Percentiles rank a stretch among this genome's conserved stretches.
These are phyloP conservation scores for Drosophila parvula DNA, from an alignment of 1,140 invertebrate species.

Conservation along the genomic window DNA sequence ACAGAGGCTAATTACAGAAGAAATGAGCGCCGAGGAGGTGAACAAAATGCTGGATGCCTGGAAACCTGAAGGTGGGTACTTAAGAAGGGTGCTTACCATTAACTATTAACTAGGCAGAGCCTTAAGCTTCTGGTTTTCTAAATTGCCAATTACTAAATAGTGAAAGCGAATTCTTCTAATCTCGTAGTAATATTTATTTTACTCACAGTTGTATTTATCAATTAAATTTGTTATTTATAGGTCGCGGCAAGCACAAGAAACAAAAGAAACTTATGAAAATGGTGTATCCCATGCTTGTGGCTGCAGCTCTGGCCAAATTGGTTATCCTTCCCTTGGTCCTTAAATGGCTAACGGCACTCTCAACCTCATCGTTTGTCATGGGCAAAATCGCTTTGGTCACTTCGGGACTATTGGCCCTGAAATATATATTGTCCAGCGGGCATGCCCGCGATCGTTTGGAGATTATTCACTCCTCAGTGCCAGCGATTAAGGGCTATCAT, in stretches of 20 bases:
- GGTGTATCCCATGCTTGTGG: constrained; percentile 86
- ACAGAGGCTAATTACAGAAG: constrained; percentile 38
- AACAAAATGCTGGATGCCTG: constrained; percentile 49
- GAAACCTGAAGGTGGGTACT: constrained; percentile 53
- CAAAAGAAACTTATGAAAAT: constrained; percentile 71
- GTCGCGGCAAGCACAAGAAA: constrained; percentile 69
- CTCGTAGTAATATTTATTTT: too few relatives aligned
- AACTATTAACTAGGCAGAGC: not conserved
- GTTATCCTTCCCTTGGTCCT: constrained; percentile 87
- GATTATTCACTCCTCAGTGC: constrained; percentile 67
- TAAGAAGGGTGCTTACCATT: too few relatives aligned
- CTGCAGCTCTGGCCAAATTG: constrained; percentile 87
- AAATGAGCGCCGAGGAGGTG: constrained; percentile 40
- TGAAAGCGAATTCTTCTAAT: not conserved
- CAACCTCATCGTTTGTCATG: constrained; percentile 86
- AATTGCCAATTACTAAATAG: not conserved
- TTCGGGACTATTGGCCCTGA: constrained; percentile 84
- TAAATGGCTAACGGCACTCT: constrained; percentile 87
- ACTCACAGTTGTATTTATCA: too few relatives aligned
- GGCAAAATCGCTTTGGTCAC: constrained; percentile 85
- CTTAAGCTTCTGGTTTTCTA: not conserved
- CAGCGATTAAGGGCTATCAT: constrained; percentile 48
- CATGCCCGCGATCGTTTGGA: constrained; percentile 66
- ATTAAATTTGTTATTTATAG: constrained; percentile 17
- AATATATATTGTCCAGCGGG: constrained; percentile 58